Evolutionary conservation across 2,888 invertebrate genomes (phyloP).

Genomic region (Chymomyza procnemis): DNA sequence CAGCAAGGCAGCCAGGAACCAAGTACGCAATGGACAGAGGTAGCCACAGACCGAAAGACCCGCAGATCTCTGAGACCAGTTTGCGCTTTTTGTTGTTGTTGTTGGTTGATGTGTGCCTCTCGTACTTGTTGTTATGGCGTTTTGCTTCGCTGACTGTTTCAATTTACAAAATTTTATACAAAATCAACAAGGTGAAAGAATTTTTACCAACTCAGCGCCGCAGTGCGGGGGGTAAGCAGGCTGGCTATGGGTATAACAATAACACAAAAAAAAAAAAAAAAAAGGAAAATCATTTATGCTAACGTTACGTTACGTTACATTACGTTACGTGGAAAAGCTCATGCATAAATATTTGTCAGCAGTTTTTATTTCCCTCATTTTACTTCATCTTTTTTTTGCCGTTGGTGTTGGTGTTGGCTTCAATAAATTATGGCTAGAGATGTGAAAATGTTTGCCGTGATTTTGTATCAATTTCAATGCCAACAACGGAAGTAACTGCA

Average conservation of each 20-base stretch:
- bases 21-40: not conserved
- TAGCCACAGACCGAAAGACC: not conserved
- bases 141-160: conserved; percentile 17
- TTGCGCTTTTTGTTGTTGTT: not conserved
- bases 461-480: conserved; percentile 40
- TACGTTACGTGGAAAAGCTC: conserved; percentile 3
- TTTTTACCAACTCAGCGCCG: not conserved
- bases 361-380: conserved; percentile 19
- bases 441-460: conserved; percentile 45
- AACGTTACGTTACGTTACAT: not conserved
- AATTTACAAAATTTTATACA: conserved; percentile 37
- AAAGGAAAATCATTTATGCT: not conserved
- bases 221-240: no score
- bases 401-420: conserved; percentile 14
- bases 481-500: conserved; percentile 21
- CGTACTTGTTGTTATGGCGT: not conserved
- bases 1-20: not conserved
- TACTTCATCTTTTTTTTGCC: conserved; percentile 14
- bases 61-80: not conserved
- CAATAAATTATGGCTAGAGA: conserved; percentile 41
- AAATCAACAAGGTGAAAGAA: conserved; percentile 22
- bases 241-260: not conserved
- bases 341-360: conserved; percentile 54
- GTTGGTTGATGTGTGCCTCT: no score
- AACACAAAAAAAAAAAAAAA: not conserved